phyloP scores from a whole-genome alignment of 1,140 invertebrate genomes.

The Aricia agestis region DNA sequence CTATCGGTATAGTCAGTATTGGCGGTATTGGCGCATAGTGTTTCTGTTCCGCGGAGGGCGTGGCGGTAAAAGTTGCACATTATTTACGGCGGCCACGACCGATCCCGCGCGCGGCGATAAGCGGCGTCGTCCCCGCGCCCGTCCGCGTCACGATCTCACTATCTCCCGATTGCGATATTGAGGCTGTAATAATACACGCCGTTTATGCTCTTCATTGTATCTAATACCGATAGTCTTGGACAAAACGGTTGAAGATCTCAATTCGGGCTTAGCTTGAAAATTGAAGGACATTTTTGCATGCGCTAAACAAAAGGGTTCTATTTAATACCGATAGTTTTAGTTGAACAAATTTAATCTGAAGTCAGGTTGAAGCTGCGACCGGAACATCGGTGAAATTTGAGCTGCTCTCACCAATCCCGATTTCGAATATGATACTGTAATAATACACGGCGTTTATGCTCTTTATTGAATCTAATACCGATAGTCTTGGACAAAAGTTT shows the following conservation, averaged over 20 bases:
- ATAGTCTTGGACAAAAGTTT: not conserved
- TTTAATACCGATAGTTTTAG: too few species aligned
- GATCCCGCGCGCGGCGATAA: conserved; percentile 70
- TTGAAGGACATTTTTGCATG: too few species aligned
- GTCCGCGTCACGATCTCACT: conserved; percentile 70
- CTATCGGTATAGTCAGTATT: not conserved
- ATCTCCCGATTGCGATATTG: conserved; percentile 63
- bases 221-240: not conserved
- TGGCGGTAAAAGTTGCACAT: conserved; percentile 72
- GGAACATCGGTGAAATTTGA: too few species aligned
- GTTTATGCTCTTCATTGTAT: conserved; percentile 25
- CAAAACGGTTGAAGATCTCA: not conserved
- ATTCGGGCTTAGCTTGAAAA: too few species aligned
- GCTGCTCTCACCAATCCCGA: conserved; percentile 64
- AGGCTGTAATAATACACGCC: conserved; percentile 56
- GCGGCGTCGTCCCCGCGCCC: conserved; percentile 49
- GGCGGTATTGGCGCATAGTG: conserved; percentile 36
- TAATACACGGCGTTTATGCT: conserved; percentile 47
- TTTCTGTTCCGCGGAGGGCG: conserved; percentile 57
- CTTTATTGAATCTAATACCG: not conserved
- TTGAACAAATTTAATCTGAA: too few species aligned
- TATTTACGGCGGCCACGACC: conserved; percentile 72
- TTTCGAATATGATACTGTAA: conserved; percentile 58
- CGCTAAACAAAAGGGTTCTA: too few species aligned
- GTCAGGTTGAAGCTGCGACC: too few species aligned